Evolutionary conservation across 2,113 vertebrate species (phyloP), one percentile per base, ranked within the genome.

Genomic region (Hydrolagus affinis): DNA sequence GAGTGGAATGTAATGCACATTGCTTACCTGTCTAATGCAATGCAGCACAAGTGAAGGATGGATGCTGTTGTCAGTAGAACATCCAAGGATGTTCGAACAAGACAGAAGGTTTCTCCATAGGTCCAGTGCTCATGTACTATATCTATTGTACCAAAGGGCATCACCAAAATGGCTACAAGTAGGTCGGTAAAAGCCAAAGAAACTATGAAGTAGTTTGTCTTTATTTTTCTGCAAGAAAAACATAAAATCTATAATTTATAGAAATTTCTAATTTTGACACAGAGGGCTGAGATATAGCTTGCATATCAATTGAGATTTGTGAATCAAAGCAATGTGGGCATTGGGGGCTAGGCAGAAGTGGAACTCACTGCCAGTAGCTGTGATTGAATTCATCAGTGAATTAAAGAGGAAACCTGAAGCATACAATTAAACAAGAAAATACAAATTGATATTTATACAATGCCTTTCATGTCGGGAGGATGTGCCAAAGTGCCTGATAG

Each of bases 121-220:
- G 74, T 86, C 94, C 94, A 95, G 57, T 89, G 83, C 11, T 93
- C 93, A 0, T 91, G 93, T 74, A 90, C 93, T 85, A 94, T 87
- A 90, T 94, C 93, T 0, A 94, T 93, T 0, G 93, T 92, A 28
- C 93, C 93, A 4, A 95, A 93, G 0, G 94, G 94, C 94, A 95
- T 94, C 85, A 95, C 94, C 19, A 94, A 88, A 85, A 94, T 75
- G 0, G 93, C 94, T 71, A 95, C 94, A 85, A 95, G 85, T 86
- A 95, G 86, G 87, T 95, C 94, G 11, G 93, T 92, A 66, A 95
- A 94, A 0, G 94, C 93, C 90, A 95, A 88, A 0, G 94, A 95
- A 86, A 95, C 93, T 8, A 94, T 94, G 87, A 95, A 94, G 89
- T 91, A 94, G 91, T 94, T 95, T 2, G 94, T 95, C 88, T 94